phyloP scores from a whole-genome alignment of 1,140 invertebrate species.

The Himalopsyche phryganea region DNA sequence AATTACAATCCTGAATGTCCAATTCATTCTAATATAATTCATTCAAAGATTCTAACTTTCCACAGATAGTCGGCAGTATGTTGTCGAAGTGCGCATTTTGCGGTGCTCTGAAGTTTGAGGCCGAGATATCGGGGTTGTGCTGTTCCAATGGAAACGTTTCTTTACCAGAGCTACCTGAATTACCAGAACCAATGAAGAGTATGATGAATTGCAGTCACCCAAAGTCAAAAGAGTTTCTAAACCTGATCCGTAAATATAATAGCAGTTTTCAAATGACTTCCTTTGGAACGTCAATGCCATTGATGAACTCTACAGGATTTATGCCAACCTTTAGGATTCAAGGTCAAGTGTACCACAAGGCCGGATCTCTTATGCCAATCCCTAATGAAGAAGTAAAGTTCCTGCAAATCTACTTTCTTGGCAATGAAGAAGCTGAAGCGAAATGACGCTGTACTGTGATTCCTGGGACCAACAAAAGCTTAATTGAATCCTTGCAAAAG shows the following conservation, averaged over 20 bases:
- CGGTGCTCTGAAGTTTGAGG: too few species aligned
- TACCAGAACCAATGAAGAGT: not conserved
- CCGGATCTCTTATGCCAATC: constrained; percentile 30
- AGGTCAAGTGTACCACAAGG: constrained; percentile 36
- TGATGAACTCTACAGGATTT: constrained; percentile 1
- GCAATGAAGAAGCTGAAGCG: constrained; percentile 23
- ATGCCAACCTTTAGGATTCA: constrained; percentile 35
- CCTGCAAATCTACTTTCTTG: constrained; percentile 42
- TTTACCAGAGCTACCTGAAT: not conserved
- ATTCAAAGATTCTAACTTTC: too few species aligned
- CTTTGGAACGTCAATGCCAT: constrained; percentile 26
- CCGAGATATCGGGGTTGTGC: not conserved
- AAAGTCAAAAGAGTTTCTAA: too few species aligned
- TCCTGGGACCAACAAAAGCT: not conserved
- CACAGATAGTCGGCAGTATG: too few species aligned
- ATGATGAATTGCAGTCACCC: too few species aligned
- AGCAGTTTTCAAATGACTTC: not conserved
- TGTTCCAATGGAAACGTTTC: not conserved
- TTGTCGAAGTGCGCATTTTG: too few species aligned
- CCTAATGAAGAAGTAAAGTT: constrained; percentile 33
- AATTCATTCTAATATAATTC: too few species aligned
- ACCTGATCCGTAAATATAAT: too few species aligned
- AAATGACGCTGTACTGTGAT: not conserved
- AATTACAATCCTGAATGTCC: too few species aligned
- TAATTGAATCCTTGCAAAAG: not conserved